A percentile compares a stretch with the other conserved stretches of the same genome.
phyloP scores from a whole-genome alignment of 92 coral and sea anemone species.

The Palythoa heliodiscus region DNA sequence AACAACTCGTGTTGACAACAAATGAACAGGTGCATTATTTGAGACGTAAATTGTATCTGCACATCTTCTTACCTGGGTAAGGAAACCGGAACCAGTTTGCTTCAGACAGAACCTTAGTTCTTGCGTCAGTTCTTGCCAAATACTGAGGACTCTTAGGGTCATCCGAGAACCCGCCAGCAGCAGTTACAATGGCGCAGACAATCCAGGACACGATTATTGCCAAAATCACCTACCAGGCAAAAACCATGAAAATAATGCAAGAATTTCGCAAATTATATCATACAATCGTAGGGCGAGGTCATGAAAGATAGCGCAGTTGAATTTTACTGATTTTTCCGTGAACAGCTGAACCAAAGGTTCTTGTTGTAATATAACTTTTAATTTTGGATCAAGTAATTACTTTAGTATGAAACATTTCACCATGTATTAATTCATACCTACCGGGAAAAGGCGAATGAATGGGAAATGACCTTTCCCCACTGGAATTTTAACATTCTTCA shows the following conservation, averaged over 20 bases:
- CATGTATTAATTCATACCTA: constrained; percentile 39
- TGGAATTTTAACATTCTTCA: constrained; percentile 75
- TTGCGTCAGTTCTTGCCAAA: constrained; percentile 82
- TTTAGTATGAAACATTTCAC: no score
- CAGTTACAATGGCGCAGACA: constrained; percentile 59
- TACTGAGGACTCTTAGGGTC: constrained; percentile 61
- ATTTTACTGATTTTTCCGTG: no score
- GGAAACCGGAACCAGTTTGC: constrained; percentile 91
- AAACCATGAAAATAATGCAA: background rate
- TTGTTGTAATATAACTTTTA: no score
- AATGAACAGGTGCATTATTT: no score
- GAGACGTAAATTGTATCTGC: background rate
- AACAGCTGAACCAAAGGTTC: no score
- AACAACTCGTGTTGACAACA: background rate
- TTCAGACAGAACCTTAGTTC: constrained; percentile 66
- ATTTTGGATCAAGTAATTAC: no score
- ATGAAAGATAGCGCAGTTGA: no score
- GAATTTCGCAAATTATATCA: no score
- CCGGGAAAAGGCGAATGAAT: constrained; percentile 85
- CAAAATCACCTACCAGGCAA: constrained; percentile 72
- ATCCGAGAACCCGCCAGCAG: constrained; percentile 66
- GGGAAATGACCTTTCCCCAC: constrained; percentile 69
- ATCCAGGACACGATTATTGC: constrained; percentile 77
- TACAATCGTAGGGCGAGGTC: no score
- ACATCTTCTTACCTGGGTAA: constrained; percentile 71